These are phyloP conservation scores for Pycnonotus jocosus DNA, from an alignment of 2,113 vertebrate genomes.

Conservation along the genomic window DNA sequence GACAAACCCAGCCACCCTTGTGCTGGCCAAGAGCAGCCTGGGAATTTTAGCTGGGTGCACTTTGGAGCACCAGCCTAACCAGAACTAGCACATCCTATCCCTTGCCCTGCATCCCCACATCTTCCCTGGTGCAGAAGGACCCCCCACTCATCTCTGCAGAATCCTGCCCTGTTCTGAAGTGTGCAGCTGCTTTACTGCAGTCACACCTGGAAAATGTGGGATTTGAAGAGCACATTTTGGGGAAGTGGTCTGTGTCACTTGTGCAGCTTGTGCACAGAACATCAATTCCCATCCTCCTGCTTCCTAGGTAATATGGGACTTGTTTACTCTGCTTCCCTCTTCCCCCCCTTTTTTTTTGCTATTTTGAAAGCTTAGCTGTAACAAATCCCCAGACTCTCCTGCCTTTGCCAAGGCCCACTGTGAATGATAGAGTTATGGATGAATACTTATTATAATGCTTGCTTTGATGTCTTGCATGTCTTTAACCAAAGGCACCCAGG, in stretches of 20 bases:
- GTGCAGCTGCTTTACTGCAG: background rate
- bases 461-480: conserved; percentile 10
- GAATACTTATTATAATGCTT: background rate
- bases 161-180: background rate
- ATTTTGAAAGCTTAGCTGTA: background rate
- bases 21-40: background rate
- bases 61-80: background rate
- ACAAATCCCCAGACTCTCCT: background rate
- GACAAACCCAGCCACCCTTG: background rate
- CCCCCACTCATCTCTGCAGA: background rate
- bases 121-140: background rate
- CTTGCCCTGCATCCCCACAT: background rate
- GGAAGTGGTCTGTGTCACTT: background rate
- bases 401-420: conserved; percentile 11
- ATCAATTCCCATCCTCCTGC: background rate
- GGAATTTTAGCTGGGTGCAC: background rate
- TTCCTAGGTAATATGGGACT: background rate
- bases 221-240: background rate
- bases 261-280: background rate
- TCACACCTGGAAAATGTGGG: background rate
- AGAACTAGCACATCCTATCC: background rate
- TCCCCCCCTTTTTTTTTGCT: background rate
- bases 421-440: background rate
- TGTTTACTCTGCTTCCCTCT: background rate
- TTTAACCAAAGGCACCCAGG: background rate